phyloP scores from a whole-genome alignment of 2,113 vertebrate species.

The Urocynchramus pylzowi region DNA sequence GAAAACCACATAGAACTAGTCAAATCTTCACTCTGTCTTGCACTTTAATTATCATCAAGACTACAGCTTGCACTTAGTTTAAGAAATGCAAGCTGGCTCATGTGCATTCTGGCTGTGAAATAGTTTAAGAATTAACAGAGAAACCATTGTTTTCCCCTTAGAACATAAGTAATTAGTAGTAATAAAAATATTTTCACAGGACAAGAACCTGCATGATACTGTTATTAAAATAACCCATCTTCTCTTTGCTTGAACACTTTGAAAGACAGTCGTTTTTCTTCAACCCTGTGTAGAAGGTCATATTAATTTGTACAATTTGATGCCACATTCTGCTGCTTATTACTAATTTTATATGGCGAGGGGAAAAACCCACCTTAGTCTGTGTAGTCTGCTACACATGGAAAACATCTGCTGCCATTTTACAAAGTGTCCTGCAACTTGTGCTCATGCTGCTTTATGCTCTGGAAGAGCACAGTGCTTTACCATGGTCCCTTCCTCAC shows the following conservation, averaged over 20 bases:
- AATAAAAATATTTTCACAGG: background rate
- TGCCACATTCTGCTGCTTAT: background rate
- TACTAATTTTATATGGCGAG: background rate
- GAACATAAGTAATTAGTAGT: background rate
- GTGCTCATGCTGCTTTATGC: background rate
- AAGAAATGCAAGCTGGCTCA: background rate
- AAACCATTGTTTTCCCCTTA: background rate
- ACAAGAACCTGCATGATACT: background rate
- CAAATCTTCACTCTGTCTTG: background rate
- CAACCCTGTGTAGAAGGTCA: background rate
- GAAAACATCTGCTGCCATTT: background rate
- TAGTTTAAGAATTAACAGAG: background rate
- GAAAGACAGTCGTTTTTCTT: background rate
- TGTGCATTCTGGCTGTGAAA: background rate
- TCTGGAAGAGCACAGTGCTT: background rate
- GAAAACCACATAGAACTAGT: background rate
- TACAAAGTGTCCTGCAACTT: background rate
- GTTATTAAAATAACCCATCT: background rate
- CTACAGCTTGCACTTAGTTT: background rate
- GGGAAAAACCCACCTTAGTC: fast-evolving
- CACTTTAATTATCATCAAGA: background rate
- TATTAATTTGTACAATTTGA: background rate
- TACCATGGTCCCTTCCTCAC: background rate
- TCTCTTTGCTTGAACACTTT: background rate
- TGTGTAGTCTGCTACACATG: no score